Percentiles rank a stretch among this genome's conserved stretches.
phyloP scores from a whole-genome alignment of 2,797 vertebrate genomes.

The Urosaurus nigricauda region DNA sequence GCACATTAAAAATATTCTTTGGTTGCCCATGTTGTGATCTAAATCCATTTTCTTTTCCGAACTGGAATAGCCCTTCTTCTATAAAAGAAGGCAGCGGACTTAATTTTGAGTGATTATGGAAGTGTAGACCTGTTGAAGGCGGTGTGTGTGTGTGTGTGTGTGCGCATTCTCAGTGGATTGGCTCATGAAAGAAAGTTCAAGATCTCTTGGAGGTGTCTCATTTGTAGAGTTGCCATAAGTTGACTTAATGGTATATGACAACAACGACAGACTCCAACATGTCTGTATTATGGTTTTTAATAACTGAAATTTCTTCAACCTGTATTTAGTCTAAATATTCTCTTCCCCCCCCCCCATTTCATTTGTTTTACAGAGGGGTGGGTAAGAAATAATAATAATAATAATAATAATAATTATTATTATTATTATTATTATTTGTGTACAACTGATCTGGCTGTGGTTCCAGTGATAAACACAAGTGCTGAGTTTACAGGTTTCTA shows the following conservation, averaged over 20 bases:
- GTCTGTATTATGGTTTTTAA: not conserved
- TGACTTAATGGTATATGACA: too few species aligned
- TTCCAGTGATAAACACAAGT: not conserved
- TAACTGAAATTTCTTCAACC: not conserved
- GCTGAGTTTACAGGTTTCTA: not conserved
- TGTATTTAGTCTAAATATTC: not conserved
- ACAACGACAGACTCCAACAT: too few species aligned
- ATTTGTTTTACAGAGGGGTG: too few species aligned
- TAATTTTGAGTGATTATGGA: constrained; percentile 5
- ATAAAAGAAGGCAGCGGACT: not conserved
- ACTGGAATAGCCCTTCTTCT: not conserved
- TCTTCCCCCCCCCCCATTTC: not conserved
- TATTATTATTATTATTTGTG: too few species aligned
- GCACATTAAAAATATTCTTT: not conserved
- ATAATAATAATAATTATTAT: too few species aligned
- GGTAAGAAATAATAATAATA: too few species aligned
- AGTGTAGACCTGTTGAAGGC: not conserved
- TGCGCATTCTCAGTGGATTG: too few species aligned
- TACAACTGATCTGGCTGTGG: not conserved
- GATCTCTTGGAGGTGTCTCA: too few species aligned
- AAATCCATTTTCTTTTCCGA: not conserved
- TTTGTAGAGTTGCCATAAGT: too few species aligned
- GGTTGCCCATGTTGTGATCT: not conserved
- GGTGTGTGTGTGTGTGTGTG: too few species aligned
- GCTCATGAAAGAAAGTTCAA: too few species aligned